Base-by-base conservation (phyloP, 2,113 vertebrate species). In the Tricholaema leucomelas region DNA sequence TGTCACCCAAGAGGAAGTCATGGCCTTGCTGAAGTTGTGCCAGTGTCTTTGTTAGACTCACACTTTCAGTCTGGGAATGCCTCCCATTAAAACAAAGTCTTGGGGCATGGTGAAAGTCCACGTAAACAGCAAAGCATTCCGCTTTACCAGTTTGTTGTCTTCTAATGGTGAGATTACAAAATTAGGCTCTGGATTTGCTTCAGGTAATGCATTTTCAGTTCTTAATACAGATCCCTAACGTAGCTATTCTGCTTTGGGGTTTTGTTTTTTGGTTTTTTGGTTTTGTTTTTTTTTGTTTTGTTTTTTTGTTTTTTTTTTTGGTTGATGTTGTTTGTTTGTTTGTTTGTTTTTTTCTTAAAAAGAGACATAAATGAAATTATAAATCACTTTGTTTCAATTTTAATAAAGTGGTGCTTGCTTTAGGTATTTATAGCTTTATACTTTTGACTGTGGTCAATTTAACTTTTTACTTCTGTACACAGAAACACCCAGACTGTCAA, bases 381-480 rank as follows among this genome's bases (percentile, higher is more conserved):
- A 79, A 75, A 75, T 85, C 42, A 75, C 35, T 84, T 83, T n/a
- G 8, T 72, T 88, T 87, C 65, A 76, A 66, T 88, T 88, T 92
- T 87, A 92, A 64, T 77, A 81, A 60, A 90, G 46, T 46, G n/a
- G 27, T 27, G 30, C 15, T 48, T 69, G 16, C n/a, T 92, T 83
- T 21, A 82, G 42, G 50, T 50, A 87, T 75, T 71, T 73, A 18
- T 46, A 59, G 31, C 30, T 27, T 72, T 89, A 71, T 24, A 60
- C 13, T 58, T 85, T 48, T 2, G 4, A 74, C 46, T 44, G 59
- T 23, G 40, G 59, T 65, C 46, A 82, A 61, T 81, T 88, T 81
- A 27, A 77, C 77, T 5, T 82, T 71, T 61, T 70, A 58, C 30
- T 82, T 81, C 69, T 75, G 16, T 24, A 77, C 10, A 44, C 3